Evolutionary conservation across 2,797 vertebrate genomes (phyloP).

Genomic region (Schizopygopsis pylzovi): DNA sequence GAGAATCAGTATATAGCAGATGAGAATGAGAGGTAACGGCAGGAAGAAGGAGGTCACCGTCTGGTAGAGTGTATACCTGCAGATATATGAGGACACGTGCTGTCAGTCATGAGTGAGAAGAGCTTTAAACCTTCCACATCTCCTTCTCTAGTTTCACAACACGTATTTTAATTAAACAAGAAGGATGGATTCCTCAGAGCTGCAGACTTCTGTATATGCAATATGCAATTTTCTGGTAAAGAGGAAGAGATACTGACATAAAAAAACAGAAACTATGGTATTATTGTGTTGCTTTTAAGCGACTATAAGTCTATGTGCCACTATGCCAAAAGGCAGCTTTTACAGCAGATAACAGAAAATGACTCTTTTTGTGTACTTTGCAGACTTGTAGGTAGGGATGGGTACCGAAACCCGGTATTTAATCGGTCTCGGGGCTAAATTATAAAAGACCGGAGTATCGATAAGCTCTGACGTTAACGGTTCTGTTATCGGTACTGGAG

Average conservation of each 20-base stretch:
- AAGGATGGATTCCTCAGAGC: not conserved
- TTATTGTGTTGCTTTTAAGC: not conserved
- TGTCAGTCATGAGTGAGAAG: not conserved
- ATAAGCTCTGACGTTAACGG: too few species aligned
- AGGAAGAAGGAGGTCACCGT: conserved; percentile 75
- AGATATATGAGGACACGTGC: conserved; percentile 44
- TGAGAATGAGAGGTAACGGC: conserved; percentile 72
- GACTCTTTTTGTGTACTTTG: not conserved
- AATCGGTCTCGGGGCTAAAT: too few species aligned
- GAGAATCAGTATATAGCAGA: conserved; percentile 75
- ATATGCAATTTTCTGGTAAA: not conserved
- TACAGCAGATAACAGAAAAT: not conserved
- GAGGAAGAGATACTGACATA: not conserved
- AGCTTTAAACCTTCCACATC: not conserved
- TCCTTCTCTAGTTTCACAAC: not conserved
- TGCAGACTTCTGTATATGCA: not conserved
- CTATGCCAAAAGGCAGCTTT: not conserved
- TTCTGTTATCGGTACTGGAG: too few species aligned
- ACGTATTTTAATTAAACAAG: not conserved
- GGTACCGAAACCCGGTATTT: too few species aligned
- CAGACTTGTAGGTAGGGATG: not conserved
- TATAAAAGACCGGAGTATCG: too few species aligned
- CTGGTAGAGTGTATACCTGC: conserved; percentile 73
- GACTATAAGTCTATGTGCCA: not conserved
- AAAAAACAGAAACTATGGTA: too few species aligned